These are phyloP conservation scores for Sarcophaga rosellei DNA, from an alignment of 2,888 invertebrate genomes.

Conservation along the genomic window DNA sequence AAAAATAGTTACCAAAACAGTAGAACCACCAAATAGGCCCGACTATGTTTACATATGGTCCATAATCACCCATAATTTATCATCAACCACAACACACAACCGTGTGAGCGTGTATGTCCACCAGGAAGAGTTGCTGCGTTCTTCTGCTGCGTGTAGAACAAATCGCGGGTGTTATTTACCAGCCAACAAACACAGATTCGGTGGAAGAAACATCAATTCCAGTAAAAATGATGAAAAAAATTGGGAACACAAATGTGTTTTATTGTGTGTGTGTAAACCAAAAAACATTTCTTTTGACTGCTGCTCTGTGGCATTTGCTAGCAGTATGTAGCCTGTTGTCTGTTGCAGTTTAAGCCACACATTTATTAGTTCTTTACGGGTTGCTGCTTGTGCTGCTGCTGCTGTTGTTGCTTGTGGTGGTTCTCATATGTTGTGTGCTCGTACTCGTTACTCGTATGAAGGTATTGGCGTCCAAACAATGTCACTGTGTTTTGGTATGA, in stretches of 20 bases:
- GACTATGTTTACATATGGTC: constrained; percentile 37
- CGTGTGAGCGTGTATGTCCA: neutral
- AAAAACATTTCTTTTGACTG: neutral
- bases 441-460: neutral
- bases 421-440: constrained; percentile 46
- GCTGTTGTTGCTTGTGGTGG: constrained; percentile 29
- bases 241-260: neutral
- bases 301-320: neutral
- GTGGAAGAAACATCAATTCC: constrained; percentile 44
- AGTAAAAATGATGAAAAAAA: neutral
- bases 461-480: constrained; percentile 56
- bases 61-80: constrained; percentile 59
- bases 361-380: constrained; percentile 45
- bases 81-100: constrained; percentile 18
- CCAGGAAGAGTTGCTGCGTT: constrained; percentile 4
- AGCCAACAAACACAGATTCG: constrained; percentile 47
- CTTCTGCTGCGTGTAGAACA: constrained; percentile 34
- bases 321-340: neutral
- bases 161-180: constrained; percentile 65
- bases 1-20: constrained; percentile 3
- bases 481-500: constrained; percentile 57
- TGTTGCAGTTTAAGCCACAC: too few species aligned
- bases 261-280: neutral
- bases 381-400: constrained; percentile 20
- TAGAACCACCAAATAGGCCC: constrained; percentile 6